Conservation (phyloP, 2,888 invertebrate genomes). For the Coelinius sp. region DNA sequence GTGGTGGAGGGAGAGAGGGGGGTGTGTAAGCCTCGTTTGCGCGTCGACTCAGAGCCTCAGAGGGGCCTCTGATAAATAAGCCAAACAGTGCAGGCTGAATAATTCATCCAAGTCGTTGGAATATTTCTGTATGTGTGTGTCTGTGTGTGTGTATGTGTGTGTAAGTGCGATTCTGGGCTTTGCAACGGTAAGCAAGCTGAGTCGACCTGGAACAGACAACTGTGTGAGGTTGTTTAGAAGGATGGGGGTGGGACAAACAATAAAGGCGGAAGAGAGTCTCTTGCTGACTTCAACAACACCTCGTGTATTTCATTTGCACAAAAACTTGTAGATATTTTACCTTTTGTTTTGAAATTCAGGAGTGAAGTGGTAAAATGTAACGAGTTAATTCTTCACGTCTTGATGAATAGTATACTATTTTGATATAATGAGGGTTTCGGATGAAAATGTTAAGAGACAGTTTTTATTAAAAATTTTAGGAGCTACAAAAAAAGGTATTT, state of each 20-base stretch:
- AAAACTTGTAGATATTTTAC: not conserved
- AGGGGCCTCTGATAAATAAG: constrained; percentile 37
- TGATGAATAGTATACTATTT: too few relatives aligned
- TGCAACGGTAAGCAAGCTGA: constrained; percentile 13
- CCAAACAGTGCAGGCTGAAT: constrained; percentile 37
- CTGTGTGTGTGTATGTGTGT: not conserved
- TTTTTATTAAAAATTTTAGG: not conserved
- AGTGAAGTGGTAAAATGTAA: not conserved
- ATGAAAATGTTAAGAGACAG: too few relatives aligned
- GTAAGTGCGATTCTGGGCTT: not conserved
- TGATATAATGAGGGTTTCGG: too few relatives aligned
- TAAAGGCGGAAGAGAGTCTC: constrained; percentile 8
- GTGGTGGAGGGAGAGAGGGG: not conserved
- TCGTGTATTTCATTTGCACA: not conserved
- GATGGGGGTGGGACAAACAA: constrained; percentile 9
- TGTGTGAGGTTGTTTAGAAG: not conserved
- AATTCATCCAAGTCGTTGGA: constrained; percentile 31
- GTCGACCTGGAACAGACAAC: constrained; percentile 21
- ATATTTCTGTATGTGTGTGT: not conserved
- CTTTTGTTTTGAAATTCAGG: not conserved
- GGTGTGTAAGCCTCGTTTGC: constrained; percentile 7
- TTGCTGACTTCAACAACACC: constrained; percentile 22
- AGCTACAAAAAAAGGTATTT: too few relatives aligned
- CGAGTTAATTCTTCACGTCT: not conserved
- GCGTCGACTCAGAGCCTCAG: constrained; percentile 24